These are phyloP conservation scores for Pteria penguin DNA, from an alignment of 2,888 invertebrate species.

Conservation along the genomic window DNA sequence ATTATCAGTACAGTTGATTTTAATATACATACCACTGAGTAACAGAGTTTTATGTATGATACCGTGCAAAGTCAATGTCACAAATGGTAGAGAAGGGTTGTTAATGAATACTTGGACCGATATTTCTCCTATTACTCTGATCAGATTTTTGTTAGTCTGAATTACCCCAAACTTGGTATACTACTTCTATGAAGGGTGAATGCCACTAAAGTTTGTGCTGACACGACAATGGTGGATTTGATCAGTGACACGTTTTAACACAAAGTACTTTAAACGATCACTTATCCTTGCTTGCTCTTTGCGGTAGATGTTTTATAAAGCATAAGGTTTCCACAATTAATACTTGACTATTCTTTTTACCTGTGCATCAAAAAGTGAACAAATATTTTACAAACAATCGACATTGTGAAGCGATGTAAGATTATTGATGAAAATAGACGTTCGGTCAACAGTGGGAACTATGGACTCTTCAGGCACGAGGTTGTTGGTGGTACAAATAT, in stretches of 20 bases:
- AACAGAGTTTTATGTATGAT: too few relatives aligned
- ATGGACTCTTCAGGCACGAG: too few relatives aligned
- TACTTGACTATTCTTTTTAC: conserved; percentile 13
- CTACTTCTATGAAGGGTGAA: too few relatives aligned
- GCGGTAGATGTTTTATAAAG: background rate
- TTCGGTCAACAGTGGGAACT: background rate
- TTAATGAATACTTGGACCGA: too few relatives aligned
- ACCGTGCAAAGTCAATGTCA: too few relatives aligned
- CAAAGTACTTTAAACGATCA: background rate
- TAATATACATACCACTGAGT: too few relatives aligned
- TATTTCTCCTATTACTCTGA: too few relatives aligned
- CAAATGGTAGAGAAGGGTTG: too few relatives aligned
- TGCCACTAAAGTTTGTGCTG: background rate
- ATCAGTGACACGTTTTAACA: background rate
- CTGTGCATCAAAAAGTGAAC: conserved; percentile 1
- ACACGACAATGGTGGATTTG: background rate
- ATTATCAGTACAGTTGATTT: too few relatives aligned
- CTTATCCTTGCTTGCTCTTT: background rate
- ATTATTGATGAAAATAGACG: background rate
- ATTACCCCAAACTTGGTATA: too few relatives aligned
- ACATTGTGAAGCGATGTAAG: conserved; percentile 25
- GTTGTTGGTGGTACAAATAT: too few relatives aligned
- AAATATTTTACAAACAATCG: conserved; percentile 31
- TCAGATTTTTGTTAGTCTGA: too few relatives aligned
- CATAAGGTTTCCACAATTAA: conserved; percentile 23